Conservation (phyloP, 2,797 vertebrate species). For the Chelonia mydas region DNA sequence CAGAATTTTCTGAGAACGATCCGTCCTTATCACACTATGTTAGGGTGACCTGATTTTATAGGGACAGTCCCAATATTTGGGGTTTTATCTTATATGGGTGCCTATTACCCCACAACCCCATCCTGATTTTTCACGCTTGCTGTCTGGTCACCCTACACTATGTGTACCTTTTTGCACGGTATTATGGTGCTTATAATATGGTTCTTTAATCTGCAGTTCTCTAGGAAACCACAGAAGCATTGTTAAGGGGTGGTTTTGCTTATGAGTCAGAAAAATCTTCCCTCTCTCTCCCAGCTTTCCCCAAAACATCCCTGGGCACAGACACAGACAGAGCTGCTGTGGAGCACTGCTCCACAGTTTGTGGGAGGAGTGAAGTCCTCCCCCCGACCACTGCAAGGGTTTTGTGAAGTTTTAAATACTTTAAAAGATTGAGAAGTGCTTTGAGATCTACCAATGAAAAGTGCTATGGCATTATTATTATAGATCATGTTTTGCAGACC, state of each 20-base stretch:
- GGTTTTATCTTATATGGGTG: too few relatives aligned
- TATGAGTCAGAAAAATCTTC: neutral
- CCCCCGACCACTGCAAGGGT: rapidly evolving
- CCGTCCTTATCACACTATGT: neutral
- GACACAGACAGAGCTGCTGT: neutral
- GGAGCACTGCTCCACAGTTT: neutral
- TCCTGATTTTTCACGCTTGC: too few relatives aligned
- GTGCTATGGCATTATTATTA: neutral
- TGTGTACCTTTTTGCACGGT: neutral
- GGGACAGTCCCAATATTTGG: too few relatives aligned
- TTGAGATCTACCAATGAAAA: neutral
- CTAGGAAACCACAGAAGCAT: neutral
- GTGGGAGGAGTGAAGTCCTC: neutral
- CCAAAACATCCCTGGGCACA: neutral
- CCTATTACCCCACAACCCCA: too few relatives aligned
- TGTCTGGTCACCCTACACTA: too few relatives aligned
- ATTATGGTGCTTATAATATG: neutral
- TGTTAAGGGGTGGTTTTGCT: neutral
- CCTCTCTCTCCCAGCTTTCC: neutral
- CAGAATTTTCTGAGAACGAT: neutral
- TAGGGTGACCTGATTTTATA: too few relatives aligned
- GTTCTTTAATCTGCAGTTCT: neutral
- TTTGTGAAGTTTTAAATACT: neutral
- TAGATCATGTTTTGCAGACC: neutral
- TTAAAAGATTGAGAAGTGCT: neutral